A percentile compares a stretch with the other conserved stretches of the same genome.
These are phyloP conservation scores for Aromia moschata DNA, from an alignment of 2,888 invertebrate genomes.

Conservation along the genomic window DNA sequence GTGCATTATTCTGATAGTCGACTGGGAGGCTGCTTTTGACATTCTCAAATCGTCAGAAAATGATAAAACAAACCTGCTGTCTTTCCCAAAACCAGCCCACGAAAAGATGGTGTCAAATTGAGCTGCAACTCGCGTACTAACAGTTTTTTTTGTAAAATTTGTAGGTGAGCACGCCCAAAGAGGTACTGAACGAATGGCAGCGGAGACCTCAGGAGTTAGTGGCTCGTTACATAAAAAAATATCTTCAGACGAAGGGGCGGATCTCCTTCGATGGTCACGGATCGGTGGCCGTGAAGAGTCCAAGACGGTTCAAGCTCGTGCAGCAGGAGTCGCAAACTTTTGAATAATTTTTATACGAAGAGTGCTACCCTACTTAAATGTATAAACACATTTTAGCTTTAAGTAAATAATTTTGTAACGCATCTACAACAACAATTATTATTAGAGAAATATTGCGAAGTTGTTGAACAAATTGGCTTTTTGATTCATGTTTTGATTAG, in stretches of 20 bases:
- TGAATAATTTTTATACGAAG: slow-evolving; percentile 68
- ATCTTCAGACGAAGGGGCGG: slow-evolving; percentile 82
- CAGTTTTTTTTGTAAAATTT: too few species aligned
- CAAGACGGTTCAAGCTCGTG: slow-evolving; percentile 86
- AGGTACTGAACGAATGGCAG: slow-evolving; percentile 91
- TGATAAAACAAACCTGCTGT: too few species aligned
- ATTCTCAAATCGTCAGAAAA: too few species aligned
- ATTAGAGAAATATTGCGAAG: too few species aligned
- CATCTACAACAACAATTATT: slow-evolving; percentile 16
- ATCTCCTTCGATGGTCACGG: slow-evolving; percentile 77
- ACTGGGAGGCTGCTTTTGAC: too few species aligned
- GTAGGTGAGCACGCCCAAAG: slow-evolving; percentile 86
- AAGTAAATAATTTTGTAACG: slow-evolving; percentile 4
- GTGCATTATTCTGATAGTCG: too few species aligned
- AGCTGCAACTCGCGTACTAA: too few species aligned
- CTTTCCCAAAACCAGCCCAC: too few species aligned
- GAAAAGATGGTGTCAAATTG: too few species aligned
- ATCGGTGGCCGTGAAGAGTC: slow-evolving; percentile 84
- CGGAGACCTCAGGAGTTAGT: slow-evolving; percentile 86
- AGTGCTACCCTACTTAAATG: background rate
- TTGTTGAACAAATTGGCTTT: too few species aligned
- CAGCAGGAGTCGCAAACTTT: slow-evolving; percentile 92
- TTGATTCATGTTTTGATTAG: too few species aligned
- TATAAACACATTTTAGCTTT: slow-evolving; percentile 12
- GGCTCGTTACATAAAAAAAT: slow-evolving; percentile 82